Percentiles rank a stretch among this genome's conserved stretches.
Evolutionary conservation across 2,888 invertebrate genomes (phyloP).

Genomic region (Lissocephala sabroskyi): DNA sequence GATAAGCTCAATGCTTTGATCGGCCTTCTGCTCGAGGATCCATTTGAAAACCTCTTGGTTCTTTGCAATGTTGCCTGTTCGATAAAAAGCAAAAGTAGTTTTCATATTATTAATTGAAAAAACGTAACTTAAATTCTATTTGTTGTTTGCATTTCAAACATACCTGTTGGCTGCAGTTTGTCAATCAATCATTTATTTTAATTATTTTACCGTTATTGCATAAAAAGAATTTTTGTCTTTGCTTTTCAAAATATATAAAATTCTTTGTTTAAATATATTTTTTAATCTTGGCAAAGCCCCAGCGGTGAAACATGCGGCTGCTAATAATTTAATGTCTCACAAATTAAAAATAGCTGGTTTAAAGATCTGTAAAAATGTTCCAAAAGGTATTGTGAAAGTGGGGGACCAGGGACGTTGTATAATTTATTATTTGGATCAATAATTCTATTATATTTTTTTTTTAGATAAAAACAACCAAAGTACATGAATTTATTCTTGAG

Average conservation of each 20-base stretch:
- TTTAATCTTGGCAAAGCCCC: no score
- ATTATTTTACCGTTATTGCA: no score
- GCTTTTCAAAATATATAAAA: constrained; percentile 1
- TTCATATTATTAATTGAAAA: constrained; percentile 7
- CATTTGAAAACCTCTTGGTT: constrained; percentile 89
- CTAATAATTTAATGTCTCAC: not conserved
- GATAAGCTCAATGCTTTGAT: constrained; percentile 92
- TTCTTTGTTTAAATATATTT: not conserved
- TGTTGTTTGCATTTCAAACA: constrained; percentile 26
- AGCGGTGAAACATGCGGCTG: constrained; percentile 10
- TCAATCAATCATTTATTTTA: constrained; percentile 68
- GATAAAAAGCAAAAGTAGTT: constrained; percentile 14
- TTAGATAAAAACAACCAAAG: constrained; percentile 32
- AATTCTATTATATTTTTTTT: constrained; percentile 4
- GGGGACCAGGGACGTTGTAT: no score
- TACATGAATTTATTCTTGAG: constrained; percentile 25
- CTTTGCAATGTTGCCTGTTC: constrained; percentile 82
- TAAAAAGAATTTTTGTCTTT: constrained; percentile 15
- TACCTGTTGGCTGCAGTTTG: constrained; percentile 69
- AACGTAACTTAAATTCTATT: constrained; percentile 3
- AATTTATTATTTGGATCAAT: no score
- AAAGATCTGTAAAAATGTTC: not conserved
- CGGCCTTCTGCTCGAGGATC: constrained; percentile 93
- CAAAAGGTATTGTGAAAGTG: not conserved
- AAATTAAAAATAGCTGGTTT: not conserved